Evolutionary conservation across 2,113 vertebrate species (phyloP), one percentile per base, ranked within the genome.

Genomic region (Nestor notabilis): DNA sequence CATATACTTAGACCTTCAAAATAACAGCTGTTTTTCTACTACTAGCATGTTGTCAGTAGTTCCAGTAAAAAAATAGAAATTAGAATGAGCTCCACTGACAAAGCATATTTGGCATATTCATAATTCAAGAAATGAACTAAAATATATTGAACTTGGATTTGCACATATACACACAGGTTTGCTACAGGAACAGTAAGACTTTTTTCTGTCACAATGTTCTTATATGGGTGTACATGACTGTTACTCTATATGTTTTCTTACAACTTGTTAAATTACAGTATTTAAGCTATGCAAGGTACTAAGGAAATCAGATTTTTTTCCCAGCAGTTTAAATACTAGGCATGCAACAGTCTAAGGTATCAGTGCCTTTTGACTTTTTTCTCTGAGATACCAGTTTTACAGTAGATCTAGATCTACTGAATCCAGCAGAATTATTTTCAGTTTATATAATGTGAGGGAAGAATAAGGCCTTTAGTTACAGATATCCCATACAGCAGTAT

Each of bases 371-470:
- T 71, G 65, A 39, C 72, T 77, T 13, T 72, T 56, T 86, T 72
- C 35, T 74, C 41, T 28, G 44, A 86, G 27, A 28, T 31, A 41
- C 5, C 8, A 56, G 19, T 65, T 80, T 53, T 52, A 37, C 33
- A 63, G 13, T 72, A 78, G 79, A 79, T 25, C 27, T 16, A 0
- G 7, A 5, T 53, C 55, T 83, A 46, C 18, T 66, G 56, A 89
- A 50, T 93, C 82, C 72, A 82, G 18, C 46, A 61, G 68, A 84
- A 81, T 81, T 92, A 44, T 75, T 89, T 92, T 84, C 43, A 41
- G 17, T 71, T 82, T 76, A 31, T 39, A 71, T 15, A 55, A 70
- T 23, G 6, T n/a, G 33, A 49, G 23, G 49, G 25, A 65, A 69
- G 60, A 90, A 47, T 76, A 90, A 69, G 14, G 17, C n/a, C 49